Conservation (phyloP, 1,140 invertebrate species). For the Coptotermes formosanus region DNA sequence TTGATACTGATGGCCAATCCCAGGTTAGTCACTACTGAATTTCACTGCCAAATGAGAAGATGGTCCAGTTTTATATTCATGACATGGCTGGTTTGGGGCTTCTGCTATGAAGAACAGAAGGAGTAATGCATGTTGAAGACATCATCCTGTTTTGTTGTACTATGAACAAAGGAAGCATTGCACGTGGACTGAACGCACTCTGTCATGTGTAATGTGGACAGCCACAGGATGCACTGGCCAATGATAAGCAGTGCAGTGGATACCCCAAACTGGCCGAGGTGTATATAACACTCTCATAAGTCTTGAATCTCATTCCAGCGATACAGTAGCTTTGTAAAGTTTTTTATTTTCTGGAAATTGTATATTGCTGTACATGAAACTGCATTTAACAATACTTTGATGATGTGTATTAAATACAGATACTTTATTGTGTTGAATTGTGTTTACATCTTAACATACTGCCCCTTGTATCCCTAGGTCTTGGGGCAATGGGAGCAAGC, state of each 20-base stretch:
- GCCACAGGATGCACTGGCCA: too few relatives aligned
- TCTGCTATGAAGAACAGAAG: not conserved
- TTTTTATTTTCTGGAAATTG: not conserved
- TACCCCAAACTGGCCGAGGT: not conserved
- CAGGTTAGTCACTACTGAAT: not conserved
- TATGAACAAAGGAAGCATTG: too few relatives aligned
- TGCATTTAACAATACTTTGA: not conserved
- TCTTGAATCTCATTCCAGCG: constrained; percentile 11
- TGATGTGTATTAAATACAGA: not conserved
- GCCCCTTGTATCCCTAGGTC: too few relatives aligned
- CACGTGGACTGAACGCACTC: too few relatives aligned
- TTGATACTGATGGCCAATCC: not conserved
- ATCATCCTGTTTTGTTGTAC: too few relatives aligned
- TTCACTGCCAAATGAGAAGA: constrained; percentile 9
- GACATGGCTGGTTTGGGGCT: not conserved
- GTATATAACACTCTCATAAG: not conserved
- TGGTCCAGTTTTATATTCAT: not conserved
- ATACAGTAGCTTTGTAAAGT: not conserved
- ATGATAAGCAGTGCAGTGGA: too few relatives aligned
- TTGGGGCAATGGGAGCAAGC: too few relatives aligned
- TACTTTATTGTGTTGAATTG: not conserved
- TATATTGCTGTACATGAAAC: constrained; percentile 5
- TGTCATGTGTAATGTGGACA: not conserved
- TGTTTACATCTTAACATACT: not conserved
- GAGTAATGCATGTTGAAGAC: not conserved